Evolutionary conservation across 2,113 vertebrate species (phyloP), one percentile per base, ranked within the genome.

Genomic region (Pontoporia blainvillei): DNA sequence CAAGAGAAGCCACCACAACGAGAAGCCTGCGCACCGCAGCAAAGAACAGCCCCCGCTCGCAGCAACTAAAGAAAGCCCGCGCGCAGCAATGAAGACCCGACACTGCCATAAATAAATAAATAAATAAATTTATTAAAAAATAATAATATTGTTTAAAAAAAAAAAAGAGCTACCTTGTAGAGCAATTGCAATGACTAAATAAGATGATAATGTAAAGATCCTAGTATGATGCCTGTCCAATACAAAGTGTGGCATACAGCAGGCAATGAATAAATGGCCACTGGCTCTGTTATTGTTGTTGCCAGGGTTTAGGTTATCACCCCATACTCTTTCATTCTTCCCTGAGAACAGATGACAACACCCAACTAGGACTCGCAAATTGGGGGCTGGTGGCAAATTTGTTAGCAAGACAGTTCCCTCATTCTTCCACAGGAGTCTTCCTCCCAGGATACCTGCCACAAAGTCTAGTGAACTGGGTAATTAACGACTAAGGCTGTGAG

Each of bases 401-500:
- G 41, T 86, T 89, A 61, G 66, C 66, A 69, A 78, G n/a, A 21
- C 39, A 85, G 49, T 66, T 88, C 13, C n/a, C 66, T 90, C 57
- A n/a, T 27, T 83, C 34, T 87, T 41, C 10, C 3, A 6, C 13
- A 73, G 54, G 54, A 41, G 5, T 44, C 8, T 34, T 75, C 20
- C 25, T 92, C 46, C 54, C 6, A 18, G 52, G 54, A 41, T 46
- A 69, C 75, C 72, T 54, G 64, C 62, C 61, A 67, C 29, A 85
- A 96, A 93, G 57, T n/a, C 62, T 64, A 75, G 66, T 54, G 78
- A 96, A 84, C 72, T 17, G 6, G 20, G 67, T 84, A 94, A 96
- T 94, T 96, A 97, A 93, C 89, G 91, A 44, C 9, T 57, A 89
- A 57, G 81, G n/a, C 31, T 76, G 46, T 36, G 84, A 83, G 52